Conservation (phyloP, 1,140 invertebrate genomes). For the Uloborus diversus region DNA sequence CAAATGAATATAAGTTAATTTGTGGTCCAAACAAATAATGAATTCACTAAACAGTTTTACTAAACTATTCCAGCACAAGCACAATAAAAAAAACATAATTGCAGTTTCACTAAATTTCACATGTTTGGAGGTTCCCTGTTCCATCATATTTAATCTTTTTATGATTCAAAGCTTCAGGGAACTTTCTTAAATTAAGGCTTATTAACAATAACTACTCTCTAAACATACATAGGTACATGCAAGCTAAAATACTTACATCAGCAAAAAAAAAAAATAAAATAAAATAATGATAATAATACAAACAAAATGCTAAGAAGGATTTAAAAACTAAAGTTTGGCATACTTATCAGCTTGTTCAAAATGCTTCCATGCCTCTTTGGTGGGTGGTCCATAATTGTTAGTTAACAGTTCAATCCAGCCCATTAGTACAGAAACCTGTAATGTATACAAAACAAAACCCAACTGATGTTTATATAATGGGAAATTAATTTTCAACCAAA, state of each 20-base stretch:
- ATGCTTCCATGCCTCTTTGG: constrained; percentile 43
- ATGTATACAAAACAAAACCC: not conserved
- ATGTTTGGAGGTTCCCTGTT: too few relatives aligned
- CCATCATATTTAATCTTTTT: not conserved
- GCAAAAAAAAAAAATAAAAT: not conserved
- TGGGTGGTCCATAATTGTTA: constrained; percentile 22
- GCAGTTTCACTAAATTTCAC: too few relatives aligned
- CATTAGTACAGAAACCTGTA: constrained; percentile 22
- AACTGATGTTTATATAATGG: not conserved
- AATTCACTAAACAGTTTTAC: too few relatives aligned
- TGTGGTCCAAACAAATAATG: too few relatives aligned
- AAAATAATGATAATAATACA: not conserved
- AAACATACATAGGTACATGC: not conserved
- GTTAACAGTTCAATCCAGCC: constrained; percentile 40
- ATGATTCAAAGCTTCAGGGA: not conserved
- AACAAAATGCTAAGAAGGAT: not conserved
- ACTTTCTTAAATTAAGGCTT: not conserved
- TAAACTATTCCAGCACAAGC: too few relatives aligned
- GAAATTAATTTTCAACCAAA: not conserved
- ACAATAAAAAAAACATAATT: too few relatives aligned
- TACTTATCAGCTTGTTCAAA: constrained; percentile 47
- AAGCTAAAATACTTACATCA: not conserved
- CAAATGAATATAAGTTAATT: too few relatives aligned
- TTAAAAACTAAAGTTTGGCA: not conserved
- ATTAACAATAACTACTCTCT: not conserved